phyloP scores from a whole-genome alignment of 2,888 invertebrate genomes.

The Boloria euphrosyne region DNA sequence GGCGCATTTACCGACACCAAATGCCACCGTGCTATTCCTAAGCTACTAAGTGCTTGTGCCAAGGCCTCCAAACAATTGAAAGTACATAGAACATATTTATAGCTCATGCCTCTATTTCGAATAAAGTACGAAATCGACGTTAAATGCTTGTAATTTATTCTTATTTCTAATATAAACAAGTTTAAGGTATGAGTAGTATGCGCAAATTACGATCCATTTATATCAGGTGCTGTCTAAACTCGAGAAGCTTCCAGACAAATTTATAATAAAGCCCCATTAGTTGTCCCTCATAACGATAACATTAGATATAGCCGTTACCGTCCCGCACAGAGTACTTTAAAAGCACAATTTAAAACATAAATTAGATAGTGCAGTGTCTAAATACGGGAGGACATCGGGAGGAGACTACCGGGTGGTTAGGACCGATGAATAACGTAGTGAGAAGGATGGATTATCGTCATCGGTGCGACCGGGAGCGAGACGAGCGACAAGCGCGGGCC shows the following conservation, averaged over 20 bases:
- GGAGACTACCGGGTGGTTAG: constrained; percentile 78
- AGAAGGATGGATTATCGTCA: constrained; percentile 67
- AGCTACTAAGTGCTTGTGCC: constrained; percentile 64
- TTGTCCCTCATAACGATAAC: constrained; percentile 67
- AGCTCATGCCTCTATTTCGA: constrained; percentile 12
- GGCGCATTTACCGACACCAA: constrained; percentile 61
- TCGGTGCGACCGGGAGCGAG: constrained; percentile 60
- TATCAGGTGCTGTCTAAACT: constrained; percentile 56
- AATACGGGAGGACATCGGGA: constrained; percentile 76
- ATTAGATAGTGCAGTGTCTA: constrained; percentile 80
- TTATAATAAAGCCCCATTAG: constrained; percentile 72
- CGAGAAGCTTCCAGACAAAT: constrained; percentile 65
- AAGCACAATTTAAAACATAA: constrained; percentile 78
- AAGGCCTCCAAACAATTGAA: constrained; percentile 73
- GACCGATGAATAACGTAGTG: constrained; percentile 76
- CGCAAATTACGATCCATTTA: constrained; percentile 56
- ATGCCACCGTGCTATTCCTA: constrained; percentile 71
- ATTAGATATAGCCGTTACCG: constrained; percentile 67
- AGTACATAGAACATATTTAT: constrained; percentile 58
- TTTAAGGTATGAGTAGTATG: constrained; percentile 48
- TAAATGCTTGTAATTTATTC: constrained; percentile 25
- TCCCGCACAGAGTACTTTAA: constrained; percentile 60
- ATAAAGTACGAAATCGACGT: constrained; percentile 42
- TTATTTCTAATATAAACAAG: constrained; percentile 17
- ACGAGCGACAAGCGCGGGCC: constrained; percentile 64